Evolutionary conservation across 2,113 vertebrate species (phyloP).

Genomic region (Chascanopsetta lugubris): DNA sequence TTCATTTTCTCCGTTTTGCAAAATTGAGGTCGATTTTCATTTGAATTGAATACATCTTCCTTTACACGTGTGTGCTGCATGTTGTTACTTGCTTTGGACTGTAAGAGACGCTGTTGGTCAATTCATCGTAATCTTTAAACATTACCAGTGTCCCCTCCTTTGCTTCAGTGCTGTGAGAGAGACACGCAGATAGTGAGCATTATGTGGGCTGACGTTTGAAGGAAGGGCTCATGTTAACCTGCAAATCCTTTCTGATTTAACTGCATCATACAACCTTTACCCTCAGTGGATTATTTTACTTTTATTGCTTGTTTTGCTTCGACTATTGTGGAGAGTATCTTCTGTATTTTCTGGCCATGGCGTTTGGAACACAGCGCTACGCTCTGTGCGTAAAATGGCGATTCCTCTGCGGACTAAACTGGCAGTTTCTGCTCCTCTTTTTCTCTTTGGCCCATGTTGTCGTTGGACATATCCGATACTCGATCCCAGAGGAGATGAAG

Average conservation of each 20-base stretch:
- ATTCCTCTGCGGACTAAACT: no score
- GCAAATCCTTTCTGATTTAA: background rate
- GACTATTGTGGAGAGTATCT: background rate
- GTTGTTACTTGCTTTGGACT: conserved; percentile 16
- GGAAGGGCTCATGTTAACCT: background rate
- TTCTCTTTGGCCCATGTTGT: no score
- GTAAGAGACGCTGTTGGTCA: conserved; percentile 62
- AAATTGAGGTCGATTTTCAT: no score
- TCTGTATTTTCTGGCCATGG: background rate
- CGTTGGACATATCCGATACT: no score
- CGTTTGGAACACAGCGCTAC: no score
- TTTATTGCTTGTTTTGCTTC: background rate
- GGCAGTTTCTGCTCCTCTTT: no score
- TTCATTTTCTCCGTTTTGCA: no score
- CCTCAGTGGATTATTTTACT: accelerated
- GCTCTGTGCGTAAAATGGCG: no score
- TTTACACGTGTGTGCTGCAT: background rate
- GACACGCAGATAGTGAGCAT: background rate
- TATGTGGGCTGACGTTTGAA: background rate
- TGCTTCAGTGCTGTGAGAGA: background rate
- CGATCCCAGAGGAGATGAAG: no score
- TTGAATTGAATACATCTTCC: no score
- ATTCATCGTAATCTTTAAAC: background rate
- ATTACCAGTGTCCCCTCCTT: conserved; percentile 26
- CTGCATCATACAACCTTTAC: accelerated